These are phyloP conservation scores for Lepidocyrtoides sp. DNA, from an alignment of 2,888 invertebrate species.

Conservation along the genomic window DNA sequence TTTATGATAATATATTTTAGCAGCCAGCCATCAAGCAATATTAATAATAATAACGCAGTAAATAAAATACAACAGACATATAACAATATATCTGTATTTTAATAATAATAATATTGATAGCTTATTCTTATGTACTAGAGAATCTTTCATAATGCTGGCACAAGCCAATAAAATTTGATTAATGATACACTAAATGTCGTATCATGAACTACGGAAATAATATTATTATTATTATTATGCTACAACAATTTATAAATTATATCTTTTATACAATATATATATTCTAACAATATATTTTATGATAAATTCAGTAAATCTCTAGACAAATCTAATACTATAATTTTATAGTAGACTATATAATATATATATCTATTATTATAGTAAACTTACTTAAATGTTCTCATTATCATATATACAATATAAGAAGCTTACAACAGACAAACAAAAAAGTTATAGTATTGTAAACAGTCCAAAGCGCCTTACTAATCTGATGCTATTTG, in stretches of 20 bases:
- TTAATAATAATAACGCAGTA: constrained; percentile 43
- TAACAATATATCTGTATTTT: constrained; percentile 17
- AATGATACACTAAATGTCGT: constrained; percentile 73
- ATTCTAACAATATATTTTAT: constrained; percentile 55
- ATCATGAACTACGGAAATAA: constrained; percentile 35
- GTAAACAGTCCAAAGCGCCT: background rate
- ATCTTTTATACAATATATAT: constrained; percentile 35
- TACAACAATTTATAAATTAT: background rate
- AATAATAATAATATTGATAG: constrained; percentile 27
- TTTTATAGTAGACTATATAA: constrained; percentile 4
- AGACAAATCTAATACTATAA: constrained; percentile 6
- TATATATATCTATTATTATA: constrained; percentile 15
- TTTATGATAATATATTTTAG: constrained; percentile 39
- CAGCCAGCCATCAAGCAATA: constrained; percentile 40
- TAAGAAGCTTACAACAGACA: constrained; percentile 47
- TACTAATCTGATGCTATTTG: constrained; percentile 77
- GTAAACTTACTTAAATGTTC: constrained; percentile 9
- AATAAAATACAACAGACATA: background rate
- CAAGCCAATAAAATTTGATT: constrained; percentile 68
- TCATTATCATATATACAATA: constrained; percentile 34
- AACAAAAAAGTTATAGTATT: constrained; percentile 3
- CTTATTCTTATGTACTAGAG: background rate
- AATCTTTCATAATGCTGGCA: constrained; percentile 11
- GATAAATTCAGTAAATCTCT: constrained; percentile 9
- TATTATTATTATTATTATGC: constrained; percentile 50